phyloP scores from a whole-genome alignment of 2,888 invertebrate genomes.

The Operophtera brumata region DNA sequence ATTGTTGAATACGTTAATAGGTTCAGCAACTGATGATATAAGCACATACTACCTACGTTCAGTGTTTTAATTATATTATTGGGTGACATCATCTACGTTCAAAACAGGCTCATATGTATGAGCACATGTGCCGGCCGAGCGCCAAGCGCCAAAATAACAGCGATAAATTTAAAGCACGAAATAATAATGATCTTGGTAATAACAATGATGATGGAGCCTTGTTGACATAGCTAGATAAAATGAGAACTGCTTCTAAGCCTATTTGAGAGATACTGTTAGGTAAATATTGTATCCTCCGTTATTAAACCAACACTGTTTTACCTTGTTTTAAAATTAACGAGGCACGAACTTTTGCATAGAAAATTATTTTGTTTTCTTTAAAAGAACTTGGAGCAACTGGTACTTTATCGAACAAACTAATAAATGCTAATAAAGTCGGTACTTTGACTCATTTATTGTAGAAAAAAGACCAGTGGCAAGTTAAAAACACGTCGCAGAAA shows the following conservation, averaged over 20 bases:
- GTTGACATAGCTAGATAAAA: conserved; percentile 35
- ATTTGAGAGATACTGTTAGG: conserved; percentile 11
- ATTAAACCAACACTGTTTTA: background rate
- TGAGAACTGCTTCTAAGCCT: background rate
- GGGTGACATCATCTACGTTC: conserved; percentile 53
- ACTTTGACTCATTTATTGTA: conserved; percentile 1
- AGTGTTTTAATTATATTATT: conserved; percentile 32
- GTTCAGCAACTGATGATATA: conserved; percentile 10
- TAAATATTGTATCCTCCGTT: conserved; percentile 14
- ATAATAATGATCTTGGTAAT: conserved; percentile 41
- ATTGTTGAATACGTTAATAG: conserved; percentile 44
- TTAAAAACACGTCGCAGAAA: conserved; percentile 18
- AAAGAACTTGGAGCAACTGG: background rate
- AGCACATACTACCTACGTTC: conserved; percentile 25
- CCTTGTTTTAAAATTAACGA: too few relatives aligned
- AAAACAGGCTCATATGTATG: conserved; percentile 33
- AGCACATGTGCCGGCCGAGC: conserved; percentile 20
- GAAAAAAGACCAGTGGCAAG: background rate
- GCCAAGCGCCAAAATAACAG: conserved; percentile 31
- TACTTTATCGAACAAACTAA: background rate
- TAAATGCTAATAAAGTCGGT: background rate
- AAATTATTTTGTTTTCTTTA: background rate
- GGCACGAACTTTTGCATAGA: background rate
- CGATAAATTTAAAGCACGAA: conserved; percentile 22
- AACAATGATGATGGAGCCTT: conserved; percentile 35